Percentiles rank a stretch among this genome's conserved stretches.
These are phyloP conservation scores for Sarcophilus harrisii DNA, from an alignment of 2,797 vertebrate genomes.

Conservation along the genomic window DNA sequence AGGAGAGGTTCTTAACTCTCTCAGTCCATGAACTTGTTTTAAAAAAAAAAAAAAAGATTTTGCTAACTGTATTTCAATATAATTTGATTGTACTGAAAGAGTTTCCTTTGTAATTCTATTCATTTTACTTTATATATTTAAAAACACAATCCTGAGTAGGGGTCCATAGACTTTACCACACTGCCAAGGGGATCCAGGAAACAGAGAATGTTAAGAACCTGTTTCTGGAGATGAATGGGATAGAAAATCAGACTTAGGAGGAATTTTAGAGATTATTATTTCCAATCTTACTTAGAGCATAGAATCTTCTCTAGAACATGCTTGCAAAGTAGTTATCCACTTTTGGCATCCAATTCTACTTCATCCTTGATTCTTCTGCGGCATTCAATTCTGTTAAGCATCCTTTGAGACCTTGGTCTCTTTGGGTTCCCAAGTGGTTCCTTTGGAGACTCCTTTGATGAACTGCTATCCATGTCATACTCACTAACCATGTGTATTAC, in stretches of 20 bases:
- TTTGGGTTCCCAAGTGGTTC: neutral
- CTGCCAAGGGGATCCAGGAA: neutral
- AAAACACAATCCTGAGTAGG: neutral
- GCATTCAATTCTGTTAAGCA: neutral
- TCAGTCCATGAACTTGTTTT: neutral
- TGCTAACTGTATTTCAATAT: neutral
- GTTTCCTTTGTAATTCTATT: neutral
- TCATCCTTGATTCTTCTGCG: neutral
- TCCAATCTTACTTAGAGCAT: neutral
- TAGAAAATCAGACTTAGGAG: neutral
- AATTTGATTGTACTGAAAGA: neutral
- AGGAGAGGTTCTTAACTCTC: neutral
- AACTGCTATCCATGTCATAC: neutral
- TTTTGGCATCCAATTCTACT: neutral
- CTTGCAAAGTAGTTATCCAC: neutral
- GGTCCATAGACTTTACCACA: neutral
- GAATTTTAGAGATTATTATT: neutral
- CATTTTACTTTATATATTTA: neutral
- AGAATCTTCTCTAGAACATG: neutral
- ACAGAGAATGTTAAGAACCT: neutral
- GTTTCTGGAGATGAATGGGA: neutral
- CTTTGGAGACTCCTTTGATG: neutral
- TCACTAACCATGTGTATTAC: neutral
- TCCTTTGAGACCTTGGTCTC: neutral
- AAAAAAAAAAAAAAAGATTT: neutral